Conservation (phyloP, 2,888 invertebrate genomes). For the Platycheirus rosarum region DNA sequence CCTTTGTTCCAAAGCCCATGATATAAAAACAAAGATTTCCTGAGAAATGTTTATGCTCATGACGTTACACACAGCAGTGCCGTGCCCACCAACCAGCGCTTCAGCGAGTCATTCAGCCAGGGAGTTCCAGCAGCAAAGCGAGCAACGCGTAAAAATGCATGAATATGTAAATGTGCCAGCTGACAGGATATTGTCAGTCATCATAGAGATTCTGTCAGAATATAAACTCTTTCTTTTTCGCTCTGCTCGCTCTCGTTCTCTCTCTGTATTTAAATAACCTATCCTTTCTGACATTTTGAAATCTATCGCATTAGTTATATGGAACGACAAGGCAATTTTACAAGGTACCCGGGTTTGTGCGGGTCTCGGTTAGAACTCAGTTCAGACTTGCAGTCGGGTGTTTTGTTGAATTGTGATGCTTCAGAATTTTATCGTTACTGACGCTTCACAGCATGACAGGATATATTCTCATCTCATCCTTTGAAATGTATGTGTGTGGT, state of each 20-base stretch:
- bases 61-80: slow-evolving; percentile 45
- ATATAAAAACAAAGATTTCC: slow-evolving; percentile 26
- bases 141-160: slow-evolving; percentile 69
- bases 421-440: slow-evolving; percentile 64
- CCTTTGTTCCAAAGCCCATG: slow-evolving; percentile 12
- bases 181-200: slow-evolving; percentile 74
- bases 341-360: slow-evolving; percentile 5
- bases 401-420: slow-evolving; percentile 52
- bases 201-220: slow-evolving; percentile 67
- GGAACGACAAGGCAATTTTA: slow-evolving; percentile 63
- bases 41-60: slow-evolving; percentile 65
- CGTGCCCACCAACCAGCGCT: neutral
- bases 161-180: slow-evolving; percentile 72
- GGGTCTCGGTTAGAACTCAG: neutral
- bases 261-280: slow-evolving; percentile 10
- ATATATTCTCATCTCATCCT: slow-evolving; percentile 30
- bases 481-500: neutral
- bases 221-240: slow-evolving; percentile 48
- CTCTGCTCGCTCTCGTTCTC: neutral
- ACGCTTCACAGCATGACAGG: slow-evolving; percentile 56
- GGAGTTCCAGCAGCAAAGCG: slow-evolving; percentile 24
- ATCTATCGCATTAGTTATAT: slow-evolving; percentile 67
- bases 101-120: neutral
- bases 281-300: slow-evolving; percentile 56
- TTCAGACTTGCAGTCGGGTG: neutral